Percentiles rank a stretch among this genome's conserved stretches.
Evolutionary conservation across 2,888 invertebrate genomes (phyloP).

Genomic region (Bibio marci): DNA sequence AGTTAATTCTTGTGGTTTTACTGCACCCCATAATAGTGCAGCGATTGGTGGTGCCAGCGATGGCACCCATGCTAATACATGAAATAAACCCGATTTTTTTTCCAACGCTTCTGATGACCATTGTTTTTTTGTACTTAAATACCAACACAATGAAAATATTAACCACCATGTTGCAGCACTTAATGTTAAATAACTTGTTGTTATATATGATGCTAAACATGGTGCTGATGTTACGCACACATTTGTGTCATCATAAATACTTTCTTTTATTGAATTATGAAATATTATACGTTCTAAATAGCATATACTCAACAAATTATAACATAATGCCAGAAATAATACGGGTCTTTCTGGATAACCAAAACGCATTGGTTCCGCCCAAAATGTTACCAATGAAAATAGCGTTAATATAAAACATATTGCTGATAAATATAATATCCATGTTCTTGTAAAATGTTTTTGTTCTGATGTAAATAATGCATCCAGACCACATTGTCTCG

Average conservation of each 20-base stretch:
- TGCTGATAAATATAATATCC: slow-evolving; percentile 63
- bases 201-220: slow-evolving; percentile 57
- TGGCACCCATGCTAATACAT: slow-evolving; percentile 75
- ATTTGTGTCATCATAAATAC: slow-evolving; percentile 19
- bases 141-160: slow-evolving; percentile 76
- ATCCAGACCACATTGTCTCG: slow-evolving; percentile 45
- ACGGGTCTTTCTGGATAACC: slow-evolving; percentile 86
- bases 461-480: slow-evolving; percentile 48
- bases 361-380: slow-evolving; percentile 77
- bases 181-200: slow-evolving; percentile 61
- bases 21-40: slow-evolving; percentile 58
- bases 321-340: slow-evolving; percentile 77
- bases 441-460: slow-evolving; percentile 50
- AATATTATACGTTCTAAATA: slow-evolving; percentile 50
- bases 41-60: slow-evolving; percentile 74
- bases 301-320: slow-evolving; percentile 60
- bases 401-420: slow-evolving; percentile 64
- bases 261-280: slow-evolving; percentile 23
- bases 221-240: slow-evolving; percentile 30
- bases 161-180: slow-evolving; percentile 78
- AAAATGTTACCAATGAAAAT: slow-evolving; percentile 71
- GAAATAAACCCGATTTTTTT: slow-evolving; percentile 68
- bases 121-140: slow-evolving; percentile 75
- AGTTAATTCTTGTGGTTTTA: slow-evolving; percentile 62
- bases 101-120: slow-evolving; percentile 89